Evolutionary conservation across 2,888 invertebrate genomes (phyloP), one percentile per base, ranked within the genome.

Genomic region (Synergus gifuensis): DNA sequence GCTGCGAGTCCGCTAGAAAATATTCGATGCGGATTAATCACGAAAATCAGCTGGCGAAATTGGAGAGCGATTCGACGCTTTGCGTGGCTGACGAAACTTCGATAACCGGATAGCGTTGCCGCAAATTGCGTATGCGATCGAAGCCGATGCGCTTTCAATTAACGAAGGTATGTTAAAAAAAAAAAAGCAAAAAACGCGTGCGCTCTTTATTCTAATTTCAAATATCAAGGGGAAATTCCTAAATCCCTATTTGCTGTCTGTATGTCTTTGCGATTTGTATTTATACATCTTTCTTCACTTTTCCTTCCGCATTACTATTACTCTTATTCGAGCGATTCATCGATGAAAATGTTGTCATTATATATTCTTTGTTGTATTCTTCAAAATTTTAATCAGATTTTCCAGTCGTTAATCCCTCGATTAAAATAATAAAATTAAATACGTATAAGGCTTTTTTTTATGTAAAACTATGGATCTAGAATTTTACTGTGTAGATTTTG

Each of bases 51-150:
- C 88, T 85, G 88, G 84, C 86, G 86, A 85, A 87, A 83, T 85
- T 85, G 87, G 88, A 88, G 87, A 88, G 83, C 82, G 84, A 84
- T 84, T 84, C 87, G 85, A 87, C 85, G 86, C 84, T 87, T 85
- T 86, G 88, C 89, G 89, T 89, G 87, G 88, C 88, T 87, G 88
- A 89, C 88, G 88, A 89, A 88, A 85, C 86, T 87, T 85, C 88
- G 87, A 88, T 88, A 83, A 86, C 87, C 88, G 88, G 90, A 90
- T 88, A 88, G 88, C 87, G 89, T 87, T 87, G 85, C 89, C 84
- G 87, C 89, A 86, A 88, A 90, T 90, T 90, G 91, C 91, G 90
- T 91, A 90, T 91, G 90, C 90, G 90, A 85, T 88, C 87, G 87
- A 90, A 88, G 88, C 89, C 88, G 88, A 88, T 87, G 88, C 88